Evolutionary conservation across 2,797 vertebrate genomes (phyloP).

Genomic region (Euphonia xanthogaster): DNA sequence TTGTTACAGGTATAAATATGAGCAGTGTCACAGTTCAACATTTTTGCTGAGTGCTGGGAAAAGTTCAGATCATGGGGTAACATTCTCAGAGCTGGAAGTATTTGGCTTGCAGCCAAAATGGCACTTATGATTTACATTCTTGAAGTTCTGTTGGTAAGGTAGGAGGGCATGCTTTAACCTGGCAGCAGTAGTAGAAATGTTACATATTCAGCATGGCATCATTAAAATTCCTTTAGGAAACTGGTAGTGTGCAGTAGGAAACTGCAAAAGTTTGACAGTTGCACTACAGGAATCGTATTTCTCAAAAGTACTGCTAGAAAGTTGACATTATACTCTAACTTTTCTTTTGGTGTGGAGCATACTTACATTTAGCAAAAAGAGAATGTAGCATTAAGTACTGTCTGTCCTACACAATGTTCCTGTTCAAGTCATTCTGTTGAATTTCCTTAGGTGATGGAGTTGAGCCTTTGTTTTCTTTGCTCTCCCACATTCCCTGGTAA

Average conservation of each 20-base stretch:
- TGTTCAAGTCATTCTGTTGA: neutral
- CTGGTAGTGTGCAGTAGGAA: neutral
- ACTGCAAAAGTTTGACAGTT: neutral
- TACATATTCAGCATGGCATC: neutral
- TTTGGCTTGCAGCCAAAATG: neutral
- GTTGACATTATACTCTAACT: neutral
- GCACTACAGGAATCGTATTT: neutral
- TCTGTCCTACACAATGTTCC: neutral
- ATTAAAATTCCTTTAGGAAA: neutral
- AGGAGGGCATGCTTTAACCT: neutral
- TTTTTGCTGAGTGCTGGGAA: neutral
- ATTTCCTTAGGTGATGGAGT: neutral
- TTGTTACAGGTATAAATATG: neutral
- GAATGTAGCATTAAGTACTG: neutral
- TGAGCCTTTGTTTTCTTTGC: neutral
- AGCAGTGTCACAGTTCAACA: neutral
- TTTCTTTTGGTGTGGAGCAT: neutral
- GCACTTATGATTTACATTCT: neutral
- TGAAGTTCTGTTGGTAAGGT: neutral
- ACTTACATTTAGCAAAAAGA: neutral
- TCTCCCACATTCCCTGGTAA: neutral
- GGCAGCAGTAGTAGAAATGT: neutral
- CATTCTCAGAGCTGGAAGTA: neutral
- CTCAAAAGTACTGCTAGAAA: neutral
- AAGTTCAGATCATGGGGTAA: neutral